Percentiles rank a stretch among this genome's conserved stretches.
Evolutionary conservation across 2,113 vertebrate species (phyloP).

Genomic region (Ptyas mucosa): DNA sequence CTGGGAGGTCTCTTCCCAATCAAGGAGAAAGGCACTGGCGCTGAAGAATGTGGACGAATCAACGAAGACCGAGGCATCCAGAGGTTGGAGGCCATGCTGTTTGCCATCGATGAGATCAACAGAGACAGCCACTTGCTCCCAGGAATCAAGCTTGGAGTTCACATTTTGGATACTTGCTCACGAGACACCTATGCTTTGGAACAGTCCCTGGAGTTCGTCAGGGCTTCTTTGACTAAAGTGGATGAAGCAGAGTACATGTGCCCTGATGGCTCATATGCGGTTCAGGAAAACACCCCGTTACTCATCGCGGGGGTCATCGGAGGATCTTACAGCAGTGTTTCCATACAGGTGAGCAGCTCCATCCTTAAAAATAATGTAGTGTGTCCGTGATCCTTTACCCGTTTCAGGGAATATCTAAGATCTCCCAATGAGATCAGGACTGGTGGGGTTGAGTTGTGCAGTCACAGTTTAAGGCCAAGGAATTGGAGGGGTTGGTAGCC

Average conservation of each 20-base stretch:
- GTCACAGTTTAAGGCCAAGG: neutral
- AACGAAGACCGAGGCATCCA: slow-evolving; percentile 96
- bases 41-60: slow-evolving; percentile 93
- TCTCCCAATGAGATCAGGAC: neutral
- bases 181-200: slow-evolving; percentile 96
- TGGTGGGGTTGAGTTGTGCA: neutral
- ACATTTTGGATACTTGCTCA: slow-evolving; percentile 97
- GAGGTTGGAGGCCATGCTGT: slow-evolving; percentile 96
- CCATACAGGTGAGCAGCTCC: slow-evolving; percentile 88
- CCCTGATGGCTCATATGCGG: slow-evolving; percentile 92
- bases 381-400: neutral
- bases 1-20: slow-evolving; percentile 96
- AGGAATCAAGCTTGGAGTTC: slow-evolving; percentile 89
- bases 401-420: neutral
- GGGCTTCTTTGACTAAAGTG: slow-evolving; percentile 96
- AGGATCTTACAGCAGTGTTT: slow-evolving; percentile 96
- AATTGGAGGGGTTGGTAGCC: neutral
- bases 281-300: slow-evolving; percentile 92
- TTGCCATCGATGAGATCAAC: slow-evolving; percentile 97
- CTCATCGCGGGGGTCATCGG: slow-evolving; percentile 94
- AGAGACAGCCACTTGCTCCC: slow-evolving; percentile 83
- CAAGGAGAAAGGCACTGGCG: slow-evolving; percentile 91
- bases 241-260: slow-evolving; percentile 98
- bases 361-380: neutral
- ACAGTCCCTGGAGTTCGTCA: slow-evolving; percentile 96